phyloP scores from a whole-genome alignment of 2,888 invertebrate genomes.

The Sminthurinus aureus region DNA sequence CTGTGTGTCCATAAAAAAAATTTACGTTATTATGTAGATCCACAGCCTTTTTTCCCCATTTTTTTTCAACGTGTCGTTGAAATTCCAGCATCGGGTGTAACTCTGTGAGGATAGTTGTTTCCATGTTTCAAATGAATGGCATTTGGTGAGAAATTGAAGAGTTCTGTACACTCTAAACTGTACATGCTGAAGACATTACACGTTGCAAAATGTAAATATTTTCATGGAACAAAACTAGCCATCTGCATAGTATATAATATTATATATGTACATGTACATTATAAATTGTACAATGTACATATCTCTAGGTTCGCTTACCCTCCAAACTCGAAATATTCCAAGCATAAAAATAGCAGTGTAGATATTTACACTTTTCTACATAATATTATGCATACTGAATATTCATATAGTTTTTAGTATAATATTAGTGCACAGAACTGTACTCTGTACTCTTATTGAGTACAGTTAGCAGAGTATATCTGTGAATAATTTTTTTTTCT shows the following conservation, averaged over 20 bases:
- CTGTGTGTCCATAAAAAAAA: no score
- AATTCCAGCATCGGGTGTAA: no score
- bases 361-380: neutral
- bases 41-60: no score
- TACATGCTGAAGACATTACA: neutral
- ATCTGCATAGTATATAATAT: neutral
- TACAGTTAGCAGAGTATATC: no score
- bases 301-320: constrained; percentile 30
- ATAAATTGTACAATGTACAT: no score
- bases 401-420: no score
- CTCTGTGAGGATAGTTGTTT: neutral
- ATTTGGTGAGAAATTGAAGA: neutral
- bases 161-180: neutral
- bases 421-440: no score
- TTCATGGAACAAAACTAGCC: constrained; percentile 16
- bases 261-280: no score
- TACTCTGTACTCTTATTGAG: no score
- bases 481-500: no score
- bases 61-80: neutral
- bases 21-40: no score
- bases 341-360: constrained; percentile 35
- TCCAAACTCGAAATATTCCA: constrained; percentile 10
- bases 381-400: no score
- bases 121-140: neutral
- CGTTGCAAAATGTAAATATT: constrained; percentile 15